Conservation (phyloP, 2,113 vertebrate species). For the Uria lomvia region DNA sequence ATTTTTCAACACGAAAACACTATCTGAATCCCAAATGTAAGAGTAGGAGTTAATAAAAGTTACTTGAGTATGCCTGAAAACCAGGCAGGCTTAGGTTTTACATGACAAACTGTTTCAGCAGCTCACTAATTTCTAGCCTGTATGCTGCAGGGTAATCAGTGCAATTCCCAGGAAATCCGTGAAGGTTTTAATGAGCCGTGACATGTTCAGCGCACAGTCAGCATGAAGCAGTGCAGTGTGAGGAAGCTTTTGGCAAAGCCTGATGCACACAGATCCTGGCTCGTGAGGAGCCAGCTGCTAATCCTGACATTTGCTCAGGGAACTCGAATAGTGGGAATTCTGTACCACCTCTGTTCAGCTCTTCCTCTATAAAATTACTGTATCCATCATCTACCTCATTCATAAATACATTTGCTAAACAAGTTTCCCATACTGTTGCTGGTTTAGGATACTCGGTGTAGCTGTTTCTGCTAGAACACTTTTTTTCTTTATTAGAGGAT, state of each 20-base stretch:
- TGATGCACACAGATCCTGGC: background rate
- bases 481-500: background rate
- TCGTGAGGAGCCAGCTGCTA: background rate
- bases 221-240: background rate
- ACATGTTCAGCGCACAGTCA: constrained; percentile 6
- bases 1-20: background rate
- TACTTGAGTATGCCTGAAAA: background rate
- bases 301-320: background rate
- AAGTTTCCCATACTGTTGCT: background rate
- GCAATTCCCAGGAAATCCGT: constrained; percentile 37
- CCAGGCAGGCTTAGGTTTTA: background rate
- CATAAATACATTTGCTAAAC: background rate
- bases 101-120: background rate
- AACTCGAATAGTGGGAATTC: background rate
- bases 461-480: background rate
- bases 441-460: background rate
- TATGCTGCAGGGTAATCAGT: constrained; percentile 35
- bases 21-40: background rate
- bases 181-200: constrained; percentile 51
- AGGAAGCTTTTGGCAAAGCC: constrained; percentile 29
- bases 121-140: constrained; percentile 42
- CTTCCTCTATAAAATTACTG: background rate
- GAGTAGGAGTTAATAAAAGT: background rate
- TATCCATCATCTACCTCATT: background rate
- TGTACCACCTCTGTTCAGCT: background rate